phyloP scores from a whole-genome alignment of 92 coral and sea anemone genomes.

The Hydrozoanthus gracilis region DNA sequence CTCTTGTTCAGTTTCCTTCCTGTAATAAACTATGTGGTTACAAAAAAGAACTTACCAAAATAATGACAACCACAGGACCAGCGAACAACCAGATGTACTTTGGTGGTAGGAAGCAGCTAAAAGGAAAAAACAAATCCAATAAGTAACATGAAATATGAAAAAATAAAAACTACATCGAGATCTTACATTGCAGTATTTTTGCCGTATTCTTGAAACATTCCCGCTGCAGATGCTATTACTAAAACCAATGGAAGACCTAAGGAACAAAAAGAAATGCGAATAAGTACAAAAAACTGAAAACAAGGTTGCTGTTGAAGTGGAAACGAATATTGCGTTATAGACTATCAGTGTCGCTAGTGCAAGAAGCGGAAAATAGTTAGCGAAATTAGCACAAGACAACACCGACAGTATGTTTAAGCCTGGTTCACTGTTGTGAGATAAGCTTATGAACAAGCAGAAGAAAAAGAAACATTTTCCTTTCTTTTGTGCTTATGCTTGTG shows the following conservation, averaged over 20 bases:
- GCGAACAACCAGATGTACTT: constrained; percentile 86
- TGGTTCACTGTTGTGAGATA: no score
- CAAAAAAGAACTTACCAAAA: constrained; percentile 58
- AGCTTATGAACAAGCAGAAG: no score
- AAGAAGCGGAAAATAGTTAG: no score
- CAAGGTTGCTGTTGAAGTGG: no score
- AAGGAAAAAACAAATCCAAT: not conserved
- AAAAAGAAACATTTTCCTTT: no score
- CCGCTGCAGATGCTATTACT: constrained; percentile 73
- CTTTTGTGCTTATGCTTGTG: no score
- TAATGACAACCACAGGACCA: constrained; percentile 79
- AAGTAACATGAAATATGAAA: not conserved
- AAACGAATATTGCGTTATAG: no score
- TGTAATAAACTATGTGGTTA: no score
- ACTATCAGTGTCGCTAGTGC: no score
- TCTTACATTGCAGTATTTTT: constrained; percentile 36
- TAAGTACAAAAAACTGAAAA: not conserved
- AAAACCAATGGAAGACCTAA: constrained; percentile 73
- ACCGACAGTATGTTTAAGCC: no score
- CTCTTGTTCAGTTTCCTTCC: not conserved
- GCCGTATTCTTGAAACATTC: constrained; percentile 76
- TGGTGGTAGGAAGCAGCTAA: constrained; percentile 81
- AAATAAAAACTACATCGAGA: not conserved
- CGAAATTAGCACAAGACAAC: no score
- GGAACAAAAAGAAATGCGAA: not conserved